Base-by-base conservation (phyloP, 2,888 invertebrate genomes). In the Andricus curvator region DNA sequence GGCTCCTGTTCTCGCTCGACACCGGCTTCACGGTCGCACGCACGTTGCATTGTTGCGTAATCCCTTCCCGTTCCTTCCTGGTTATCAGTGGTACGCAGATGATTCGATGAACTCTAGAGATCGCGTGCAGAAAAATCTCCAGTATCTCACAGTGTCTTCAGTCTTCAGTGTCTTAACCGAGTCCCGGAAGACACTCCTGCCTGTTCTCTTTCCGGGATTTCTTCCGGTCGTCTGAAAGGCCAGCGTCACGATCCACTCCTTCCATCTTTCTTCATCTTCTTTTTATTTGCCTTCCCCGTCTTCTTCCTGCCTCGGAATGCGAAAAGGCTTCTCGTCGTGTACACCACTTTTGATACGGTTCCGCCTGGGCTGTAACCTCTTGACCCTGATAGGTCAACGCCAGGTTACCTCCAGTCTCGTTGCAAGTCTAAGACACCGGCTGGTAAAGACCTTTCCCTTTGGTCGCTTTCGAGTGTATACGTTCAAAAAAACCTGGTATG, bases 41-140 rank as follows among this genome's bases (percentile, higher is more conserved):
- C 87, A 87, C 85, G 77, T 84, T 82, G 86, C 86, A 90, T 90
- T 89, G 89, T 91, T 89, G 86, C 87, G 88, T 87, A 90, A 90
- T 88, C 85, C 79, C 76, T 37, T 22, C n/a, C 29, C 29, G 29
- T 56, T 56, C 15, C 56, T 51, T 74, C 33, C 33, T 60, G 56
- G 37, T 74, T 74, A 74, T 74, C 74, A 74, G 51, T 5, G 56
- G 56, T 74, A 33, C 74, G 74, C 56, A 74, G 37, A 56, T 74
- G 74, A 74, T 60, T 56, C 56, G 33, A 60, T 74, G 33, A 74
- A 74, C 74, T 74, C 74, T 56, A n/a, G 56, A 74, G 37, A 29
- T 74, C 56, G 74, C 74, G 56, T 56, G 56, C 74, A 56, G 33
- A 74, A 51, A 60, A 74, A 17, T 64, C 60, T 22, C 4, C 22